phyloP scores from a whole-genome alignment of 2,888 invertebrate genomes.

The Tinea pellionella region DNA sequence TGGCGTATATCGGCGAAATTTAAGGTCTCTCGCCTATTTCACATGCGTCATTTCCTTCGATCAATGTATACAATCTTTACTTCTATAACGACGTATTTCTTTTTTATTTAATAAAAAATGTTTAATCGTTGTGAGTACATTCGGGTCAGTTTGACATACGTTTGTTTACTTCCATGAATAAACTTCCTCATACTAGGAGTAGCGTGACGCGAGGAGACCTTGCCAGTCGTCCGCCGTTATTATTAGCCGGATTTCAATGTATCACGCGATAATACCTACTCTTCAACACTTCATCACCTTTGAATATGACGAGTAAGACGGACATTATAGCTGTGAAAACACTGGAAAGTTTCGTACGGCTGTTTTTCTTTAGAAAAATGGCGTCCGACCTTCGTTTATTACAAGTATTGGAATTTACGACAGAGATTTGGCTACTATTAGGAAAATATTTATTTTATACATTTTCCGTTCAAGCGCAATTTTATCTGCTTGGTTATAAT shows the following conservation, averaged over 20 bases:
- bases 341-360: slow-evolving; percentile 4
- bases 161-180: slow-evolving; percentile 1
- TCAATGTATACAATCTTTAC: no score
- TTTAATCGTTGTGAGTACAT: background rate
- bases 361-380: background rate
- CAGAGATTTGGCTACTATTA: slow-evolving; percentile 3
- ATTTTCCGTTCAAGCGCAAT: background rate
- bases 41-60: no score
- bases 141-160: slow-evolving; percentile 1
- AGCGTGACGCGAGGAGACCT: slow-evolving; percentile 11
- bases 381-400: background rate
- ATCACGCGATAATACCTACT: slow-evolving; percentile 7
- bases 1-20: no score
- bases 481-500: background rate
- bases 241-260: slow-evolving; percentile 4
- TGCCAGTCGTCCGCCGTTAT: slow-evolving; percentile 8
- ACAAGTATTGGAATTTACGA: background rate
- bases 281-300: slow-evolving; percentile 1
- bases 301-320: background rate
- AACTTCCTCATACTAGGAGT: slow-evolving; percentile 2
- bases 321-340: background rate
- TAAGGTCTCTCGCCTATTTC: no score
- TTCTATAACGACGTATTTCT: no score
- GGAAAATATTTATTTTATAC: background rate
- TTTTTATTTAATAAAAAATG: background rate